Evolutionary conservation across 2,113 vertebrate genomes (phyloP).

Genomic region (Suncus etruscus): DNA sequence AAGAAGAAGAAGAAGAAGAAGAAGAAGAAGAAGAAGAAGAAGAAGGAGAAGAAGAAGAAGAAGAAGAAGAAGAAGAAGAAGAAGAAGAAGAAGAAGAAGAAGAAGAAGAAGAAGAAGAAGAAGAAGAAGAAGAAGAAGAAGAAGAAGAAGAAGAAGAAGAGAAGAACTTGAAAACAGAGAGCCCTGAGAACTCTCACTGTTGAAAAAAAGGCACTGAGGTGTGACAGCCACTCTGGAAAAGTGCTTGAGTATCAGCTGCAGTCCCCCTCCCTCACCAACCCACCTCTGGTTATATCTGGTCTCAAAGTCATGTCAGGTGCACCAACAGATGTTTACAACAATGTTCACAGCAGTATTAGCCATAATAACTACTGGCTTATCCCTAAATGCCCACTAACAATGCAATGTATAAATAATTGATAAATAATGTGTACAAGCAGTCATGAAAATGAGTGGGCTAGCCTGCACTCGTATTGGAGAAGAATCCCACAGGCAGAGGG

Average conservation of each 20-base stretch:
- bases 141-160: neutral
- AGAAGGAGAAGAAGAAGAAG: neutral
- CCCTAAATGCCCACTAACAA: neutral
- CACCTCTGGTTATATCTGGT: neutral
- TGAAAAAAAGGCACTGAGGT: neutral
- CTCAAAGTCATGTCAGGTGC: neutral
- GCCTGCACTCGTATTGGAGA: neutral
- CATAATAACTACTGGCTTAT: neutral
- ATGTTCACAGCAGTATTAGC: neutral
- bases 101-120: neutral
- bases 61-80: neutral
- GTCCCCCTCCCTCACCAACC: neutral
- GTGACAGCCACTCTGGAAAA: neutral
- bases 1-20: neutral
- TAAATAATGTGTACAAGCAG: neutral
- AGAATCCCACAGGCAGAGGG: neutral
- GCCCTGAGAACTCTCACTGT: neutral
- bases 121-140: neutral
- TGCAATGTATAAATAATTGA: no score
- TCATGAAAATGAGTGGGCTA: neutral
- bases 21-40: neutral
- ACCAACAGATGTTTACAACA: neutral
- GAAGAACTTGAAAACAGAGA: neutral
- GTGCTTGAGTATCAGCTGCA: neutral
- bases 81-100: neutral